These are phyloP conservation scores for Archegozetes longisetosus DNA, from an alignment of 1,140 invertebrate species.

Conservation along the genomic window DNA sequence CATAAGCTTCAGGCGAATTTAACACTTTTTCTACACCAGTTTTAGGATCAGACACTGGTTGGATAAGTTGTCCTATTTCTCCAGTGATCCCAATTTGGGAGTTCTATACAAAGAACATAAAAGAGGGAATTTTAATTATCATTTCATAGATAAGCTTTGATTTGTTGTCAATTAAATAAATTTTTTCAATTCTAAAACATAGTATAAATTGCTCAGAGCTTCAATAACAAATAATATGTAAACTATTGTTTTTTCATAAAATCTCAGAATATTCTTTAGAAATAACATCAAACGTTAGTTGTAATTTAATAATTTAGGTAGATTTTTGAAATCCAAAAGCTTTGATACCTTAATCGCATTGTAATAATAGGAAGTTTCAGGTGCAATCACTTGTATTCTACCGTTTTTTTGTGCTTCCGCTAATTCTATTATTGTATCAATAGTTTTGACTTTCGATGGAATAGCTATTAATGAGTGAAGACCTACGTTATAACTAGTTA, in stretches of 20 bases:
- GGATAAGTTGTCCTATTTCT: background rate
- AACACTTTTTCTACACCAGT: background rate
- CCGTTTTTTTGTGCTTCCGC: background rate
- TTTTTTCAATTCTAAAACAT: too few relatives aligned
- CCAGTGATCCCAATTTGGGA: background rate
- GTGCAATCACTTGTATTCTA: background rate
- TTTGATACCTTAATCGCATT: slow-evolving; percentile 2
- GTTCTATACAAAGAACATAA: background rate
- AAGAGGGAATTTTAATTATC: too few relatives aligned
- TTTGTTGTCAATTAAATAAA: too few relatives aligned
- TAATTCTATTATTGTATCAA: slow-evolving; percentile 8
- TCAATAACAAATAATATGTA: slow-evolving; percentile 1
- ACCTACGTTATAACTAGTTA: background rate
- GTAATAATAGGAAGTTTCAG: slow-evolving; percentile 3
- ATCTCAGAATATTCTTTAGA: too few relatives aligned
- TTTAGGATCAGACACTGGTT: background rate
- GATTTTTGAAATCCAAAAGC: background rate
- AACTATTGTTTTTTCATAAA: too few relatives aligned
- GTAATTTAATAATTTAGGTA: too few relatives aligned
- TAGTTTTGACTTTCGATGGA: slow-evolving; percentile 3
- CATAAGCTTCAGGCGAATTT: background rate
- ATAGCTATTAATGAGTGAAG: slow-evolving; percentile 9
- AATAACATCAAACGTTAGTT: background rate
- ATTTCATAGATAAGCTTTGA: too few relatives aligned
- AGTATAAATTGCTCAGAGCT: too few relatives aligned